Percentiles rank a stretch among this genome's conserved stretches.
Conservation (phyloP, 2,888 invertebrate genomes). For the Lycocerus yunnanus region DNA sequence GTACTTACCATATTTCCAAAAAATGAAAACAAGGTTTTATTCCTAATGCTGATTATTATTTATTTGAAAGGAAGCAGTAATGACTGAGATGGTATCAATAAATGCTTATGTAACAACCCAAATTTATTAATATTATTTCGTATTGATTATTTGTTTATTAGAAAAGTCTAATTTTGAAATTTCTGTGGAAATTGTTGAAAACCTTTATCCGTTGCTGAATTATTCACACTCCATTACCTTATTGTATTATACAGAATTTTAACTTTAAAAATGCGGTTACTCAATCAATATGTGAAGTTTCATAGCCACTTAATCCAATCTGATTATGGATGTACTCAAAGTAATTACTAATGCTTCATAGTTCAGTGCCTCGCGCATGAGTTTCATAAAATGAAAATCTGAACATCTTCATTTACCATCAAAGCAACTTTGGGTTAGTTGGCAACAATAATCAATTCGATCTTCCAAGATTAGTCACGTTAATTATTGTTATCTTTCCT, state of each 20-base stretch:
- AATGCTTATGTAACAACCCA: neutral
- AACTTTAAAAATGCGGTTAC: neutral
- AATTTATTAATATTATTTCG: neutral
- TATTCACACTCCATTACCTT: neutral
- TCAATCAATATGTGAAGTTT: neutral
- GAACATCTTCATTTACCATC: neutral
- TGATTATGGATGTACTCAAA: neutral
- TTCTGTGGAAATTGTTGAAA: neutral
- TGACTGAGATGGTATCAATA: neutral
- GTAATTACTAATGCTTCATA: neutral
- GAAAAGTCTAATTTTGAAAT: neutral
- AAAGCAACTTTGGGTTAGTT: neutral
- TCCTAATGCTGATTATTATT: neutral
- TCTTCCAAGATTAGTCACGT: neutral
- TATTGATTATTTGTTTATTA: neutral
- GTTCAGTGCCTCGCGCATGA: neutral
- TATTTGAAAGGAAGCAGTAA: neutral
- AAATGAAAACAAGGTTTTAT: neutral
- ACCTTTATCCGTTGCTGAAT: neutral
- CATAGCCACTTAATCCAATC: neutral
- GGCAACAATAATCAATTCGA: neutral
- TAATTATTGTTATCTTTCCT: neutral
- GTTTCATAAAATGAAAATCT: neutral
- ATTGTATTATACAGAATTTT: neutral
- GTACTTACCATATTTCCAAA: neutral